Conservation (phyloP, 2,113 vertebrate genomes). For the Coreoperca whiteheadi region DNA sequence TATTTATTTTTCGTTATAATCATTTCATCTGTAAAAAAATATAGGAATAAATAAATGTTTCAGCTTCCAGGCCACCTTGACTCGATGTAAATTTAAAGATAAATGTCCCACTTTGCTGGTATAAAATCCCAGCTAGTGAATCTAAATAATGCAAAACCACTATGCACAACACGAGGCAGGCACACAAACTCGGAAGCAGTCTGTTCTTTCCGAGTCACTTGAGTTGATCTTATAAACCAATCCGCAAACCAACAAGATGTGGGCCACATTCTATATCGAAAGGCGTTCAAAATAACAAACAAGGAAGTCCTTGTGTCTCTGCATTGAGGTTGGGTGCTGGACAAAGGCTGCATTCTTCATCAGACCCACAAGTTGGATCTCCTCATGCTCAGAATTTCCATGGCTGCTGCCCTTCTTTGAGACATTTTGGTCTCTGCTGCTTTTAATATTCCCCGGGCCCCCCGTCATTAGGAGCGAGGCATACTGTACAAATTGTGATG, state of each 20-base stretch:
- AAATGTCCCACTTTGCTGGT: background rate
- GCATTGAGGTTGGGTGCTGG: background rate
- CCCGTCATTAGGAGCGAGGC: conserved; percentile 11
- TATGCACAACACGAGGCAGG: background rate
- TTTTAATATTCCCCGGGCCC: conserved; percentile 33
- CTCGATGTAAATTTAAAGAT: background rate
- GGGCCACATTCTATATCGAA: conserved; percentile 46
- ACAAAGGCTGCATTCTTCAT: conserved; percentile 72
- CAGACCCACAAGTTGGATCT: conserved; percentile 28
- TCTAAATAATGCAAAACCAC: background rate
- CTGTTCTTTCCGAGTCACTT: conserved; percentile 1
- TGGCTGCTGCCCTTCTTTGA: conserved; percentile 34
- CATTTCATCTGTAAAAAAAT: background rate
- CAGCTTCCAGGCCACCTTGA: background rate
- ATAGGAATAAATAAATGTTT: background rate
- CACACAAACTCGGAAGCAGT: background rate
- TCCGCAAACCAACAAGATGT: conserved; percentile 26
- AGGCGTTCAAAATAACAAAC: conserved; percentile 63
- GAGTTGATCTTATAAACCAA: conserved; percentile 62
- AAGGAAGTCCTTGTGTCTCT: conserved; percentile 63
- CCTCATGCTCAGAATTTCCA: conserved; percentile 70
- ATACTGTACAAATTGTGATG: conserved; percentile 64
- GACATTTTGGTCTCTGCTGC: conserved; percentile 36
- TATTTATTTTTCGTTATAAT: background rate
- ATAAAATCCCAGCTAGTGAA: background rate